Base-by-base conservation (phyloP, 1,140 invertebrate species). In the Drosophila setifemur region DNA sequence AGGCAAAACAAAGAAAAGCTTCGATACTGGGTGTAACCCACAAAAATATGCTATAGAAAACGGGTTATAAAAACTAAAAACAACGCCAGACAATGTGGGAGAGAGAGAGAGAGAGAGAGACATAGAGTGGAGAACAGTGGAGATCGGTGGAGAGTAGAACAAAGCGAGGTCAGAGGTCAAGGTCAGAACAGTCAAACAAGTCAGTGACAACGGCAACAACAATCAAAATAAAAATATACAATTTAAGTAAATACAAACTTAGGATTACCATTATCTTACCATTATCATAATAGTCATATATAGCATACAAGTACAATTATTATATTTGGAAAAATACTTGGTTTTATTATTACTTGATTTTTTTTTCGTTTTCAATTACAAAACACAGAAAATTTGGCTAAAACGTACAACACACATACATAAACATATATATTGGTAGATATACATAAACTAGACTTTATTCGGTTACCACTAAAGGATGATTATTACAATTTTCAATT, bases 351-450 rank as follows among this genome's bases (percentile, higher is more conserved):
- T 26, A 61, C 18, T 61, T 40, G 8, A 12, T 50, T 40, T 16
- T 19, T 39, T 61, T 63, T 66, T 72, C 45, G 67, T 83, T 67
- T 53, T 87, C 44, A 42, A 68, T 73, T 85, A 86, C 76, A 85
- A 83, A 72, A 83, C 79, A 83, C 79, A 78, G 58, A 78, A 64
- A 83, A 83, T 83, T 83, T 82, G 74, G 79, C 79, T 83, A 83
- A 74, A 85, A 67, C 73, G 52, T 83, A 83, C 79, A 83, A 83
- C 79, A 83, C 79, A 85, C 79, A 83, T 71, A 73, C 54, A 71
- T 83, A 83, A 58, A 81, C 52, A 82, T 73, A 79, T 49, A 70
- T 75, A 44, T 71, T 72, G 57, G 50, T 53, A 55, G 66, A 54
- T 60, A 63, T 72, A 72, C 39, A 73, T 77, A 73, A 68, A 78